These are phyloP conservation scores for Psammodynastes pulverulentus DNA, from an alignment of 2,113 vertebrate species.

Conservation along the genomic window DNA sequence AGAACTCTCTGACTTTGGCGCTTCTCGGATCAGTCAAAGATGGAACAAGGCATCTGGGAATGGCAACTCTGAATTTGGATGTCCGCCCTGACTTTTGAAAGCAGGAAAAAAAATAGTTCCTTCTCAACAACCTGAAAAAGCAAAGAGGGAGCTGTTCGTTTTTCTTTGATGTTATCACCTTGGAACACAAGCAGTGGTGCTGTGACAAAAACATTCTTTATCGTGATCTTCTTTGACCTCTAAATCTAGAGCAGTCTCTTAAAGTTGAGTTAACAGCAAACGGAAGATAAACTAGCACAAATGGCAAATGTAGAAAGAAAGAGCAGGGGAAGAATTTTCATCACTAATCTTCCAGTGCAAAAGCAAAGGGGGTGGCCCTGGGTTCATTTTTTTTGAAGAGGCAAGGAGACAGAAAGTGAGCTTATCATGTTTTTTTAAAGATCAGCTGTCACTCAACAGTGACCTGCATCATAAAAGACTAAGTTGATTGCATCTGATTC, in stretches of 20 bases:
- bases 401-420: background rate
- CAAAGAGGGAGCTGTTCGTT: background rate
- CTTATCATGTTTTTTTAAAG: background rate
- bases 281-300: background rate
- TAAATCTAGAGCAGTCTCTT: background rate
- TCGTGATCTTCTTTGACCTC: background rate
- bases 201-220: background rate
- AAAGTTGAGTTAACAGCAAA: background rate
- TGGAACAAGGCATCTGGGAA: slow-evolving; percentile 1
- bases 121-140: background rate
- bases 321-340: background rate
- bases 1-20: background rate
- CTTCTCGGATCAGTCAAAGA: background rate
- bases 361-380: no score
- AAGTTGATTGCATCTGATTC: background rate
- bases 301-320: background rate
- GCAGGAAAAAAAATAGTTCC: background rate
- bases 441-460: background rate
- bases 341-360: background rate
- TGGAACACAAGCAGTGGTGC: background rate
- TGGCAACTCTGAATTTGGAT: background rate
- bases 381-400: background rate
- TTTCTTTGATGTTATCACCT: background rate
- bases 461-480: background rate
- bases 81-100: slow-evolving; percentile 10